Conservation (phyloP, 2,797 vertebrate species). For the Channa striata region DNA sequence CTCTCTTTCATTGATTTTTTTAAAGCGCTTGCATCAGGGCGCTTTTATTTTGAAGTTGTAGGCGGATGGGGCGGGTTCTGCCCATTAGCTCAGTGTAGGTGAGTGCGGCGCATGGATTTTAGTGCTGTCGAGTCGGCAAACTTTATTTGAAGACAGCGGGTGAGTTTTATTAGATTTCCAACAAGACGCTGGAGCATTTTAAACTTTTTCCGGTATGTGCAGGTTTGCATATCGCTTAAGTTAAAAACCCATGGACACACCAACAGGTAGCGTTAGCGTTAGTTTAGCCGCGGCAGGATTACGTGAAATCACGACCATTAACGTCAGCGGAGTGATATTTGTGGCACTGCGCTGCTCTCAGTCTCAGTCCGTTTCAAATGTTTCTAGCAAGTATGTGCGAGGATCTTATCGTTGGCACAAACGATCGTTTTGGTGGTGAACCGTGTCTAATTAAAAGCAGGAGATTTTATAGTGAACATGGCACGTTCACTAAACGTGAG, state of each 20-base stretch:
- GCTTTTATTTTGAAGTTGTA: conserved; percentile 19
- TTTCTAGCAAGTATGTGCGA: too few relatives aligned
- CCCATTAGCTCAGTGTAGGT: background rate
- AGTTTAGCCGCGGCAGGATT: background rate
- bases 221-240: too few relatives aligned
- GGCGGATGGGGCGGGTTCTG: conserved; percentile 10
- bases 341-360: background rate
- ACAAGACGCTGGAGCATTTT: fast-evolving
- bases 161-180: background rate
- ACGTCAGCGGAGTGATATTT: background rate
- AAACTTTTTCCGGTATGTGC: background rate
- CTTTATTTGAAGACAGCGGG: conserved; percentile 12
- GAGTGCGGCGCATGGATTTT: fast-evolving
- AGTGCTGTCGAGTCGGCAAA: background rate
- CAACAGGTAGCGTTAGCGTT: background rate
- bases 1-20: fast-evolving
- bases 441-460: too few relatives aligned
- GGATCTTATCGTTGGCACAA: too few relatives aligned
- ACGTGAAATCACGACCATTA: too few relatives aligned
- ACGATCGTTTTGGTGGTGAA: too few relatives aligned
- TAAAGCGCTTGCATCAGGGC: fast-evolving
- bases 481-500: too few relatives aligned
- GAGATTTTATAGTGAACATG: too few relatives aligned
- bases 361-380: too few relatives aligned
- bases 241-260: fast-evolving